Evolutionary conservation across 2,113 vertebrate species (phyloP).

Genomic region (Ochotona curzoniae): DNA sequence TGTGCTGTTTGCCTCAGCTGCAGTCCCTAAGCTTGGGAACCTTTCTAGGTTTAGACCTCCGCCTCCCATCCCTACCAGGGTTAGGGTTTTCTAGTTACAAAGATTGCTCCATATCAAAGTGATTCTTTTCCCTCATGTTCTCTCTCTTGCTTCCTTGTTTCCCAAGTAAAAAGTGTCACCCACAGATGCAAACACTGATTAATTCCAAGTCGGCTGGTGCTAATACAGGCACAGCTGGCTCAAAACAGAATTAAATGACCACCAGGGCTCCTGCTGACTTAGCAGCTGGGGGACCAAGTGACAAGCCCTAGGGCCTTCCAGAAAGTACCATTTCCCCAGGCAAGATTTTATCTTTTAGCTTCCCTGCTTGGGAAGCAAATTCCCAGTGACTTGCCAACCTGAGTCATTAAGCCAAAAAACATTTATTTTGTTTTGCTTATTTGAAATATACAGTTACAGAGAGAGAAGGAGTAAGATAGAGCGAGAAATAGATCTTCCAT

Average conservation of each 20-base stretch:
- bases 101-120: not conserved
- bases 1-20: fast-evolving
- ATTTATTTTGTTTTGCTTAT: not conserved
- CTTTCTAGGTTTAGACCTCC: not conserved
- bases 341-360: not conserved
- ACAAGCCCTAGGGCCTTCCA: not conserved
- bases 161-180: not conserved
- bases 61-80: not conserved
- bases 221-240: not conserved
- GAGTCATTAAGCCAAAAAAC: not conserved
- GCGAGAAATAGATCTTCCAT: no score
- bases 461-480: no score
- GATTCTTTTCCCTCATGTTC: not conserved
- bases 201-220: not conserved
- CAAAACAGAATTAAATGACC: not conserved
- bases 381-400: not conserved
- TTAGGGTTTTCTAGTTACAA: not conserved
- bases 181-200: not conserved
- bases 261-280: not conserved
- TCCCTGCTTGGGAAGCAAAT: not conserved
- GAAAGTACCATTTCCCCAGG: not conserved
- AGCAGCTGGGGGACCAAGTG: not conserved
- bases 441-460: no score
- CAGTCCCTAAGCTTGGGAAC: not conserved
- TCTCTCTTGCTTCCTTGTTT: not conserved